Conservation (phyloP, 1,140 invertebrate genomes). For the Mycetomoellerius zeteki region DNA sequence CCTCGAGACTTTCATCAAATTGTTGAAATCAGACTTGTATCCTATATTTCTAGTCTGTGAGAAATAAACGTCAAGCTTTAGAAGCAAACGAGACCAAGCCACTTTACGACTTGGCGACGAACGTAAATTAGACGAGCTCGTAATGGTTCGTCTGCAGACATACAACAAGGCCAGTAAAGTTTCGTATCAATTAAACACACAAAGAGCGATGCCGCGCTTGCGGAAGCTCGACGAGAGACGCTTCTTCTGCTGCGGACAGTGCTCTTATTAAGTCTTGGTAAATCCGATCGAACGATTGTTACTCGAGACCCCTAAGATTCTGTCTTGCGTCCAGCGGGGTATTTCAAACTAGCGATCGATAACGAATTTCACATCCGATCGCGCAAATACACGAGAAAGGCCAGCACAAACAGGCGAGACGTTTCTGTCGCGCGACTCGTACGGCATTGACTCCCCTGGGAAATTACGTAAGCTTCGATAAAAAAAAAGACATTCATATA, state of each 20-base stretch:
- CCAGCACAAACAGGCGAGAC: background rate
- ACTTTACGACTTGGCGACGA: slow-evolving; percentile 23
- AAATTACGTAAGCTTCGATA: slow-evolving; percentile 57
- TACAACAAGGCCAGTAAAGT: slow-evolving; percentile 25
- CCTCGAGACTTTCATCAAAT: background rate
- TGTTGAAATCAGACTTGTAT: background rate
- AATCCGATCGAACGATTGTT: slow-evolving; percentile 54
- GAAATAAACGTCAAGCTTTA: slow-evolving; percentile 25
- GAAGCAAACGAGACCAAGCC: background rate
- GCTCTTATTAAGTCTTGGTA: slow-evolving; percentile 30
- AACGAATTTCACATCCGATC: slow-evolving; percentile 21
- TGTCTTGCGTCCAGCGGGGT: background rate
- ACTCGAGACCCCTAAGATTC: background rate
- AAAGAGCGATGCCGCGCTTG: slow-evolving; percentile 28
- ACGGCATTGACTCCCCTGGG: background rate
- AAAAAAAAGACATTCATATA: slow-evolving; percentile 50
- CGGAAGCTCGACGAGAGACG: slow-evolving; percentile 29
- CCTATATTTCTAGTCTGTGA: background rate
- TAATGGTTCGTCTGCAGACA: slow-evolving; percentile 14
- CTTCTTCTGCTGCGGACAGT: background rate
- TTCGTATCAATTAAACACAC: slow-evolving; percentile 22
- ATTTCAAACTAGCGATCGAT: slow-evolving; percentile 45
- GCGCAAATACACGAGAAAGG: slow-evolving; percentile 11
- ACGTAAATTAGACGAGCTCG: slow-evolving; percentile 26
- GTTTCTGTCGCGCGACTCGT: background rate